Evolutionary conservation across 2,888 invertebrate genomes (phyloP).

Genomic region (Theretra japonica): DNA sequence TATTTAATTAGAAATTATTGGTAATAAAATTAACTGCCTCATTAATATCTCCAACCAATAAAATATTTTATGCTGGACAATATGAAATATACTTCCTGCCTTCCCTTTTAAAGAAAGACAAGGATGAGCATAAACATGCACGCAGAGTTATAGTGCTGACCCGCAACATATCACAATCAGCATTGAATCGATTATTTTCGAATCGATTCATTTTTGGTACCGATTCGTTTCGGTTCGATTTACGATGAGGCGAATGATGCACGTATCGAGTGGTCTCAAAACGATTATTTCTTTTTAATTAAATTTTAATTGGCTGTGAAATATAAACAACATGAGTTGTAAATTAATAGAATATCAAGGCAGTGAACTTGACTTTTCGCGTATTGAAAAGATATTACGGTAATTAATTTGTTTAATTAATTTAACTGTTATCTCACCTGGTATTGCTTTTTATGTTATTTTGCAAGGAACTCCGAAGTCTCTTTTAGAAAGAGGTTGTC

Average conservation of each 20-base stretch:
- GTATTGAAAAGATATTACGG: background rate
- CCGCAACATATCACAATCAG: conserved; percentile 21
- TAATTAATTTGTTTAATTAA: background rate
- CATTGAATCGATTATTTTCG: conserved; percentile 37
- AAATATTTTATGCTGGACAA: conserved; percentile 22
- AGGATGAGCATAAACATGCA: conserved; percentile 14
- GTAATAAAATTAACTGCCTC: conserved; percentile 15
- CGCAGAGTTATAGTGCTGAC: conserved; percentile 19
- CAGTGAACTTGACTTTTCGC: background rate
- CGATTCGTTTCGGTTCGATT: conserved; percentile 69
- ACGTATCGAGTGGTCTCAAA: conserved; percentile 42
- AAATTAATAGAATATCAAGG: conserved; percentile 11
- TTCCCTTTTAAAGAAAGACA: conserved; percentile 20
- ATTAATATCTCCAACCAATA: conserved; percentile 1
- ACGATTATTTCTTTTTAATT: conserved; percentile 1
- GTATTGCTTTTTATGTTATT: background rate
- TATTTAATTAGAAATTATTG: conserved; percentile 21
- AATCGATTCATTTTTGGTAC: conserved; percentile 62
- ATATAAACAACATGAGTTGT: background rate
- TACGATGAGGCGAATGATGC: conserved; percentile 63
- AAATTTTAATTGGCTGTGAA: conserved; percentile 14
- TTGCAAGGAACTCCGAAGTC: too few relatives aligned
- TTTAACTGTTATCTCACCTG: background rate
- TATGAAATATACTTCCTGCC: conserved; percentile 25
- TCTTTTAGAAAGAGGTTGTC: too few relatives aligned